A percentile compares a stretch with the other conserved stretches of the same genome.
Evolutionary conservation across 1,140 invertebrate species (phyloP).

Genomic region (Camponotus vicinus): DNA sequence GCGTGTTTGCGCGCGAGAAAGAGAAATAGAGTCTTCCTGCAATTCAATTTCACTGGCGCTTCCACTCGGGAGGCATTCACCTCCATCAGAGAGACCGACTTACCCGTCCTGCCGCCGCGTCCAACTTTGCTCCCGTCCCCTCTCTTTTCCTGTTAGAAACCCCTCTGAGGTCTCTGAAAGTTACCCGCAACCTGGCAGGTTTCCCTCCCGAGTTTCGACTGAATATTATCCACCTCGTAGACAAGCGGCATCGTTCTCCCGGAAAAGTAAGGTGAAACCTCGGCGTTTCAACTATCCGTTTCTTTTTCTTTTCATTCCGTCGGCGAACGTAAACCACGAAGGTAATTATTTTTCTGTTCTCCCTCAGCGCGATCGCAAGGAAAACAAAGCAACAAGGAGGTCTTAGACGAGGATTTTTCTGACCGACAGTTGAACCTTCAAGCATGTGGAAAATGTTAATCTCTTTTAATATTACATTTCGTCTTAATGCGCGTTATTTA

Average conservation of each 20-base stretch:
- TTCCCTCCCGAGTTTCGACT: constrained; percentile 56
- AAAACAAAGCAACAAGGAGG: constrained; percentile 23
- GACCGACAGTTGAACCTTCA: not conserved
- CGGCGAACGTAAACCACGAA: constrained; percentile 19
- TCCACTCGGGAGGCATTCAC: constrained; percentile 70
- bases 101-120: not conserved
- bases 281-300: not conserved
- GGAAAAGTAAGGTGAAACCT: constrained; percentile 43
- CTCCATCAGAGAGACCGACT: constrained; percentile 58
- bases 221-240: constrained; percentile 59
- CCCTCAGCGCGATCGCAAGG: constrained; percentile 53
- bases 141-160: constrained; percentile 12
- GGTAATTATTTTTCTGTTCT: constrained; percentile 67
- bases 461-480: not conserved
- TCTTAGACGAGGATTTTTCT: not conserved
- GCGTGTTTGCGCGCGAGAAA: constrained; percentile 55
- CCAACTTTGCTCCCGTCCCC: not conserved
- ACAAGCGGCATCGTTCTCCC: not conserved
- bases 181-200: constrained; percentile 70
- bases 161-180: constrained; percentile 61
- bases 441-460: not conserved
- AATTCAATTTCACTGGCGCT: constrained; percentile 80
- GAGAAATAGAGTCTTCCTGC: constrained; percentile 68
- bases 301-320: not conserved
- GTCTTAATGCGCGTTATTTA: not conserved